Evolutionary conservation across 2,888 invertebrate genomes (phyloP).

Genomic region (Dryobotodes eremita): DNA sequence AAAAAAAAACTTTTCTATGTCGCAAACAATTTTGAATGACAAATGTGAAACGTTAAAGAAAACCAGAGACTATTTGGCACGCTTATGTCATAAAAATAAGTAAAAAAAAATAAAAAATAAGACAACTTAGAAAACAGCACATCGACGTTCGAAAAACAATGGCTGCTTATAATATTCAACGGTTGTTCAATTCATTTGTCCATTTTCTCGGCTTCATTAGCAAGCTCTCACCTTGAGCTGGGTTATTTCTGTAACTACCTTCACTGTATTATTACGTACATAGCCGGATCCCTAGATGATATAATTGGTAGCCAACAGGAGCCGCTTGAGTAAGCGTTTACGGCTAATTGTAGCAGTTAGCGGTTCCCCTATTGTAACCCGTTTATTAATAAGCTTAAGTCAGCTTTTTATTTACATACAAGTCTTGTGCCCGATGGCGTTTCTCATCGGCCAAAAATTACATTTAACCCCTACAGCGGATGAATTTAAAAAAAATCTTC

Average conservation of each 20-base stretch:
- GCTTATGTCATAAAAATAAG: too few relatives aligned
- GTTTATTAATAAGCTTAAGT: not conserved
- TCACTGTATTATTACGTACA: conserved; percentile 32
- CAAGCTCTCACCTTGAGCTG: not conserved
- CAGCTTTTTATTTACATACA: too few relatives aligned
- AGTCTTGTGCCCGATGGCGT: too few relatives aligned
- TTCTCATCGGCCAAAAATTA: too few relatives aligned
- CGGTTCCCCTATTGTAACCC: conserved; percentile 23
- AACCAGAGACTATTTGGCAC: not conserved
- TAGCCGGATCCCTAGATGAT: conserved; percentile 5
- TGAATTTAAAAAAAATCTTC: too few relatives aligned
- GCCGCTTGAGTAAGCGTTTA: conserved; percentile 30
- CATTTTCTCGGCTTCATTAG: conserved; percentile 10
- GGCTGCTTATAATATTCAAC: conserved; percentile 5
- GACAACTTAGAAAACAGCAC: too few relatives aligned
- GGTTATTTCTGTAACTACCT: conserved; percentile 15
- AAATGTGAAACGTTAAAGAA: not conserved
- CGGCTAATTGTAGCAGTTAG: conserved; percentile 22
- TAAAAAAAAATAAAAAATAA: too few relatives aligned
- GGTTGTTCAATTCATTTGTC: conserved; percentile 21
- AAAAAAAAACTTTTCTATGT: not conserved
- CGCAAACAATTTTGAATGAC: not conserved
- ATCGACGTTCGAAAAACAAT: conserved; percentile 2
- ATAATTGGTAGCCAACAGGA: conserved; percentile 28
- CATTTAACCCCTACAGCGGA: too few relatives aligned